phyloP scores from a whole-genome alignment of 2,797 vertebrate species.

The Ctenosaura bakeri region DNA sequence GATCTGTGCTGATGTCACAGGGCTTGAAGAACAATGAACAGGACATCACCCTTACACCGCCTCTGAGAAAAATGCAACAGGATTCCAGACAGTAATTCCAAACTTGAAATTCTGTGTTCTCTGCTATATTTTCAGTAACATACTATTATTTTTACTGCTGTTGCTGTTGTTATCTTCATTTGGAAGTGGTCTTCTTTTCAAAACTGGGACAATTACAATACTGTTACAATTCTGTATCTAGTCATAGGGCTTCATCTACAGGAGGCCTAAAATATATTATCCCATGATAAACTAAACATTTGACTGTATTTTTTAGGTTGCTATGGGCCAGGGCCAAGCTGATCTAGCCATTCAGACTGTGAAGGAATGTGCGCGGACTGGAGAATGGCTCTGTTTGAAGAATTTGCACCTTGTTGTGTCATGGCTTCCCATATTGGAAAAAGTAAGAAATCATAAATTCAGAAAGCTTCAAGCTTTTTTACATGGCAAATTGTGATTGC shows the following conservation, averaged over 20 bases:
- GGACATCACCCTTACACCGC: too few species aligned
- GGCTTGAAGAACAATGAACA: too few species aligned
- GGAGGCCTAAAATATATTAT: not conserved
- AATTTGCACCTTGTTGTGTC: constrained; percentile 96
- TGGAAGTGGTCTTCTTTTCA: too few species aligned
- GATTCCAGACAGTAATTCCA: not conserved
- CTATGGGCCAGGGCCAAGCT: constrained; percentile 98
- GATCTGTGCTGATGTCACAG: too few species aligned
- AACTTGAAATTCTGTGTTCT: not conserved
- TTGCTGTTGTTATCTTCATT: too few species aligned
- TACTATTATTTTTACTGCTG: not conserved
- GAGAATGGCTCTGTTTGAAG: constrained; percentile 97
- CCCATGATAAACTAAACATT: not conserved
- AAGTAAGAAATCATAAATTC: constrained; percentile 81
- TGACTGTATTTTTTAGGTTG: constrained; percentile 84
- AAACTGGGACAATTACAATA: not conserved
- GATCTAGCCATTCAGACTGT: constrained; percentile 92
- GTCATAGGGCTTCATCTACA: constrained; percentile 12
- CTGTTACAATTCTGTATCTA: constrained; percentile 16
- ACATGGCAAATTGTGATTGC: not conserved
- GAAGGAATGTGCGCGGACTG: constrained; percentile 88
- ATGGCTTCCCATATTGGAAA: constrained; percentile 95
- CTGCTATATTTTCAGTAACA: constrained; percentile 45
- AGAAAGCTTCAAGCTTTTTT: constrained; percentile 28
- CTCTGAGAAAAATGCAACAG: too few species aligned